phyloP scores from a whole-genome alignment of 2,888 invertebrate species.

The Halictus ligatus region DNA sequence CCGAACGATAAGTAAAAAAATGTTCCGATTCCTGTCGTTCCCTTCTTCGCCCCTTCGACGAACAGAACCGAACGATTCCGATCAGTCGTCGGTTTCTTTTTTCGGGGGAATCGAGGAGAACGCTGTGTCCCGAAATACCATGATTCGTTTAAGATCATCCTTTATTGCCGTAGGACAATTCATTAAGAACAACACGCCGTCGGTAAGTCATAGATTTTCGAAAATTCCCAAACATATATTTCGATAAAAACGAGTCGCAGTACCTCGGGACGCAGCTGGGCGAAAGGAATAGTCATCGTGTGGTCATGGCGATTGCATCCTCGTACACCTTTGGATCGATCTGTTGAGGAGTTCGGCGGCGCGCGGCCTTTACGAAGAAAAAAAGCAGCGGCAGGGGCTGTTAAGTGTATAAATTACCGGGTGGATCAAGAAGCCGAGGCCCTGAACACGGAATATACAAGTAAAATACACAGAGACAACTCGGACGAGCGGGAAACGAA shows the following conservation, averaged over 20 bases:
- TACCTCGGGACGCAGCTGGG: background rate
- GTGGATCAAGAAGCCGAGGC: conserved; percentile 33
- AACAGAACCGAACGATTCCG: conserved; percentile 6
- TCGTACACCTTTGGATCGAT: conserved; percentile 47
- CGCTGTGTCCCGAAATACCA: background rate
- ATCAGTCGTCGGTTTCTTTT: background rate
- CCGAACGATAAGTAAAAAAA: conserved; percentile 40
- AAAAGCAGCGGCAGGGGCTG: conserved; percentile 34
- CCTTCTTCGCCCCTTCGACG: conserved; percentile 4
- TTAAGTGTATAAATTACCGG: conserved; percentile 74
- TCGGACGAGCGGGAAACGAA: conserved; percentile 18
- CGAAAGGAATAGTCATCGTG: conserved; percentile 2
- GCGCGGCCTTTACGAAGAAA: conserved; percentile 14
- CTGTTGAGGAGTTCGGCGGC: conserved; percentile 20
- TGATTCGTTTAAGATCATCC: background rate
- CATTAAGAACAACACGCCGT: background rate
- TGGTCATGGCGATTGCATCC: conserved; percentile 40
- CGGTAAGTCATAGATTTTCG: background rate
- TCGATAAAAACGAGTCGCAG: background rate
- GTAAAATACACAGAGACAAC: conserved; percentile 41
- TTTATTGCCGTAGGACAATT: background rate
- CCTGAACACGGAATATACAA: conserved; percentile 41
- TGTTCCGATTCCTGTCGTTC: conserved; percentile 38
- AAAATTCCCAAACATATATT: background rate
- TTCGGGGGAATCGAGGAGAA: background rate